Base-by-base conservation (phyloP, 2,797 vertebrate species). In the Myotis myotis region DNA sequence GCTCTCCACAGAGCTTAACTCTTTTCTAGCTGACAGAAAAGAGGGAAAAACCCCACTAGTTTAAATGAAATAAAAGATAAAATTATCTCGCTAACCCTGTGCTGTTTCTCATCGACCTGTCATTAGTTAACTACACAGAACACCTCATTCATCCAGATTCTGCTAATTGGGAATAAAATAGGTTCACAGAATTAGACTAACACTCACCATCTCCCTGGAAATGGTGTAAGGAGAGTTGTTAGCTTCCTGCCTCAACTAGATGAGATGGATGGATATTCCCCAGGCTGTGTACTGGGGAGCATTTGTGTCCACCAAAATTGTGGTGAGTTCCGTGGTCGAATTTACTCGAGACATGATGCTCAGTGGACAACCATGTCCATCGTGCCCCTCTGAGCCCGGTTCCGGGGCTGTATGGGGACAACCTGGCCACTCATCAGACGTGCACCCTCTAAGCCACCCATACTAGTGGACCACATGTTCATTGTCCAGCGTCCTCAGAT, bases 1-100 rank as follows among this genome's bases (percentile, higher is more conserved):
- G n/a, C 68, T 53, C 44, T 90, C 38, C 28, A 90, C 38, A 51
- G 66, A 87, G 20, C 30, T 96, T 87, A 89, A 95, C 76, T 86
- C 93, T 75, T 95, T 93, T 70, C 78, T 55, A 12, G 33, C 10
- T 64, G 55, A 55, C 17, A 41, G 17, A 44, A 95, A 91, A 91
- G 33, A 41, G 64, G 80, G 12, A 1, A 36, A 49, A 76, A 78
- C 47, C 20, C 64, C 33, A 36, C 1, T 9, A 64, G 1, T n/a
- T 78, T 51, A 28, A 68, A 85, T 1, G 25, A 80, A 64, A 22
- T 62, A 72, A 87, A 47, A 66, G 15, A 33, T 3, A 57, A 41
- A 60, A 30, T 41, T 86, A 4, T 80, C 60, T 16, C 3, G 22
- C 51, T 7, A 10, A 55, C 25, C 19, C 22, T 28, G 0, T 4